Base-by-base conservation (phyloP, 2,797 vertebrate species). In the Rhinogobio ventralis region DNA sequence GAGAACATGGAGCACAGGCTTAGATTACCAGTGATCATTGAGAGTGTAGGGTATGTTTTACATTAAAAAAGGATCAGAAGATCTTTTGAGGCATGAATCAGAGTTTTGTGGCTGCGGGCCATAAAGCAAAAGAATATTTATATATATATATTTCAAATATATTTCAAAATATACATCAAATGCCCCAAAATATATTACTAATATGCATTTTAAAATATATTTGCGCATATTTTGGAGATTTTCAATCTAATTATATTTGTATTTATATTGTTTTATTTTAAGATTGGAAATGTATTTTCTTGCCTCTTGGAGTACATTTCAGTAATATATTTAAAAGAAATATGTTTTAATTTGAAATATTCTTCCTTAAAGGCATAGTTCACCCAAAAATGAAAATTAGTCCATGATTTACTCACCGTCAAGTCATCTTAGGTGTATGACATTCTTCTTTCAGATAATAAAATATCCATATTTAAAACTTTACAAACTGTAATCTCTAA, bases 11-110 rank as follows among this genome's bases (percentile, higher is more conserved):
- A 85, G 45, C 23, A 25, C 30, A 39, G 33, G 67, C 55, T 73
- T 28, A 62, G 30, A 79, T 84, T 46, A 66, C 42, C 33, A 20
- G 53, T 51, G 83, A 79, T 79, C 11, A 3, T 64, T 79, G 53
- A 79, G 28, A 66, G 64, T 72, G 53, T 79, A 20, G 42, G 30
- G 28, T 49, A 23, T 84, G 76, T 62, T 72, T 6, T 62, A 73
- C 68, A 62, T 84, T 23, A 57, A 72, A 71, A 79, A 72, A 42
- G 28, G 75, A 79, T 71, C 46, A 69, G 74, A 49, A 60, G 66
- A 51, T 79, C 51, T 57, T 78, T 62, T 69, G 20, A 71, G 14
- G 10, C 15, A 28, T 68, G 55, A 49, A 73, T 20, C 36, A 7
- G 36, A 49, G 39, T 60, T 60, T 60, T 30, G 14, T 49, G 53